Conservation (phyloP, 2,797 vertebrate species). For the Lagocephalus sceleratus region DNA sequence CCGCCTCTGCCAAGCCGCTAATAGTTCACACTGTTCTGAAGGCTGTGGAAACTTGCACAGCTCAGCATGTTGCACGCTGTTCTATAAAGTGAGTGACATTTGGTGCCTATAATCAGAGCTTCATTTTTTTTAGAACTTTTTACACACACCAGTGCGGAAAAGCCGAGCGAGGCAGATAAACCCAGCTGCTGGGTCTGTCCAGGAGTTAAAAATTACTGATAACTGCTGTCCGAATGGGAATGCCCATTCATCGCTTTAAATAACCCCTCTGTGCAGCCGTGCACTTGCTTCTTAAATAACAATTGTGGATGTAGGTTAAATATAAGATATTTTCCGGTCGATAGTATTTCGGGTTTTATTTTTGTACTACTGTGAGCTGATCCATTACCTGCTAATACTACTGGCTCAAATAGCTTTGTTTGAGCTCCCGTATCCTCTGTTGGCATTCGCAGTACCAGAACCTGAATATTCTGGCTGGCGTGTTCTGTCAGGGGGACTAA, state of each 20-base stretch:
- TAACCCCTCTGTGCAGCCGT: conserved; percentile 40
- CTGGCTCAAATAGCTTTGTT: conserved; percentile 38
- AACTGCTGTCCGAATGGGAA: conserved; percentile 62
- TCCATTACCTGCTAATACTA: conserved; percentile 34
- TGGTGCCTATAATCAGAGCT: conserved; percentile 60
- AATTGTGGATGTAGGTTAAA: conserved; percentile 59
- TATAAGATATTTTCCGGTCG: conserved; percentile 40
- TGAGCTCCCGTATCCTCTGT: conserved; percentile 29
- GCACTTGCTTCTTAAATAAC: conserved; percentile 49
- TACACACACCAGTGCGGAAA: conserved; percentile 45
- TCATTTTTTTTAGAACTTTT: conserved; percentile 37
- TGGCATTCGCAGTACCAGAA: conserved; percentile 29
- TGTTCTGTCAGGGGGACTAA: conserved; percentile 57
- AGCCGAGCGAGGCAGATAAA: conserved; percentile 46
- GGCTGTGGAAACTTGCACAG: conserved; percentile 47
- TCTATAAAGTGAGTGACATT: conserved; percentile 68
- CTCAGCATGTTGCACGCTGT: conserved; percentile 68
- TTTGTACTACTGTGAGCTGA: conserved; percentile 28
- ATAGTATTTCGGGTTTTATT: conserved; percentile 42
- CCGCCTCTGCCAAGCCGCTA: conserved; percentile 50
- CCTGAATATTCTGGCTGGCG: conserved; percentile 36
- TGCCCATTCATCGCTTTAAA: conserved; percentile 64
- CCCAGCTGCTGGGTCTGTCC: conserved; percentile 74
- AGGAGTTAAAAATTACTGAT: conserved; percentile 72
- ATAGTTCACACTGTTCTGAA: conserved; percentile 59